phyloP scores from a whole-genome alignment of 2,797 vertebrate genomes.

The Danio aesculapii region DNA sequence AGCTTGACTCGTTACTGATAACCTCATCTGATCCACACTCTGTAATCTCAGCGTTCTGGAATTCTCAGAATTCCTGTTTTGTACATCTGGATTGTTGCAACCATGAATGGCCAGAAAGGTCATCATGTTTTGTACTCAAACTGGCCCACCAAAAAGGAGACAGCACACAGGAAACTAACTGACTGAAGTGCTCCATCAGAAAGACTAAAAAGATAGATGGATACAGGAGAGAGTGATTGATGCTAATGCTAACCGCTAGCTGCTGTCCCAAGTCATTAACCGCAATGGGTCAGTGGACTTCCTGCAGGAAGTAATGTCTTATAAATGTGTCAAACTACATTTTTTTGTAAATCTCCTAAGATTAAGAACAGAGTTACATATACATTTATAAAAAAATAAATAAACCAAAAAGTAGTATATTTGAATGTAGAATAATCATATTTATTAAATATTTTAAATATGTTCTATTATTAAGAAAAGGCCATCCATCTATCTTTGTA shows the following conservation, averaged over 20 bases:
- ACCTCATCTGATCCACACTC: slow-evolving; percentile 41
- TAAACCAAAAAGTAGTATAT: no score
- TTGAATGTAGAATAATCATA: no score
- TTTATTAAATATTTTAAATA: no score
- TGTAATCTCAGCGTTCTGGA: slow-evolving; percentile 43
- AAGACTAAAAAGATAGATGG: slow-evolving; percentile 9
- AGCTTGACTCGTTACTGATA: slow-evolving; percentile 22
- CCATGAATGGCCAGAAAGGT: slow-evolving; percentile 39
- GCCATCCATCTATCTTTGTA: no score
- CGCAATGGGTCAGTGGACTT: slow-evolving; percentile 49
- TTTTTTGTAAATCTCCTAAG: background rate
- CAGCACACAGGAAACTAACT: slow-evolving; percentile 34
- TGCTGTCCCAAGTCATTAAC: slow-evolving; percentile 46
- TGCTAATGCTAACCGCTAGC: slow-evolving; percentile 45
- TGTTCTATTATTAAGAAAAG: no score
- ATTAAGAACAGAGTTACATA: slow-evolving; percentile 28
- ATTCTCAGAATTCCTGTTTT: slow-evolving; percentile 42
- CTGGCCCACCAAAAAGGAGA: slow-evolving; percentile 48
- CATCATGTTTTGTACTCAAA: slow-evolving; percentile 22
- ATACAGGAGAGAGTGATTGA: slow-evolving; percentile 22
- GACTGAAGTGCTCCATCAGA: slow-evolving; percentile 19
- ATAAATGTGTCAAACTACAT: slow-evolving; percentile 55
- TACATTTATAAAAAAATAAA: no score
- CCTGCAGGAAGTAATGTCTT: slow-evolving; percentile 48
- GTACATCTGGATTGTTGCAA: slow-evolving; percentile 48